Percentiles rank a stretch among this genome's conserved stretches.
phyloP scores from a whole-genome alignment of 2,888 invertebrate species.

The Trisateles emortualis region DNA sequence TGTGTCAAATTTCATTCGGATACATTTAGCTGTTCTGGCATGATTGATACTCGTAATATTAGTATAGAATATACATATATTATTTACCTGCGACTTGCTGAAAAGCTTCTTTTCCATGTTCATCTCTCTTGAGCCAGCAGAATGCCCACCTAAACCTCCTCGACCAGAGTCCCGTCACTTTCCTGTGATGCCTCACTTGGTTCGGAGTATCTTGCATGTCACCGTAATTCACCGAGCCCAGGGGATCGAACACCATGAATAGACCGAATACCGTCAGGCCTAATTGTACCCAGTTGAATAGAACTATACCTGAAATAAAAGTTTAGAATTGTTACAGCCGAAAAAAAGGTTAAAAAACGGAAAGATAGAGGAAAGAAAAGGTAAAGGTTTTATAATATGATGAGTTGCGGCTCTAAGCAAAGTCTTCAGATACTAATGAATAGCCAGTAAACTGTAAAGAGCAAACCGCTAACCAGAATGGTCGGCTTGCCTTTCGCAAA shows the following conservation, averaged over 20 bases:
- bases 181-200: constrained; percentile 89
- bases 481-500: no score
- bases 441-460: no score
- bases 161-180: constrained; percentile 91
- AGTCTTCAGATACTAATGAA: no score
- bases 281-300: constrained; percentile 94
- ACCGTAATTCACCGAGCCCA: constrained; percentile 90
- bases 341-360: no score
- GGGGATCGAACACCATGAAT: constrained; percentile 93
- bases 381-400: no score
- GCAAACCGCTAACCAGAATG: no score
- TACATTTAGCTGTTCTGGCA: no score
- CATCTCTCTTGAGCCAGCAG: constrained; percentile 91
- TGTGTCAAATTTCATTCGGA: no score
- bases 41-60: no score
- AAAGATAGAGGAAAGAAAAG: no score
- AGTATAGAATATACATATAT: no score
- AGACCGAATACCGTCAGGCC: constrained; percentile 91
- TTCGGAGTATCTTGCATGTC: constrained; percentile 88
- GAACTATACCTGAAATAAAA: constrained; percentile 88
- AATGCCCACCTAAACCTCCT: constrained; percentile 91
- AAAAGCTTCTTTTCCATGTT: constrained; percentile 92
- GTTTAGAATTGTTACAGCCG: background rate
- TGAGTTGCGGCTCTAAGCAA: no score
- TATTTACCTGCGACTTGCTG: constrained; percentile 91